phyloP scores from a whole-genome alignment of 2,113 vertebrate species.

The Tetraodon nigroviridis region DNA sequence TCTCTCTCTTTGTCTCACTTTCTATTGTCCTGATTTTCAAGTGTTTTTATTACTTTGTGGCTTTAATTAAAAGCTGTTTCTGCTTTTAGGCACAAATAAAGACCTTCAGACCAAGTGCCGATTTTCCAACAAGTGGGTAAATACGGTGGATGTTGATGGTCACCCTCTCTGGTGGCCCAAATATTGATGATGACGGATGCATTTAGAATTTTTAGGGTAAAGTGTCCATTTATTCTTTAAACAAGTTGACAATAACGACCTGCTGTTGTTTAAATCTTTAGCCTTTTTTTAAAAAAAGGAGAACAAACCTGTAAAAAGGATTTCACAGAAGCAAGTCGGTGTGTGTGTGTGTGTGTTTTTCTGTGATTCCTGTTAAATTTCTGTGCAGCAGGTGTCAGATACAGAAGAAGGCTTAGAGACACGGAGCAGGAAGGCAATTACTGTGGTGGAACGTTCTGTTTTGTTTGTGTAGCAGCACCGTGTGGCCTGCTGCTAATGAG shows the following conservation, averaged over 20 bases:
- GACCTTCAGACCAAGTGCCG: no score
- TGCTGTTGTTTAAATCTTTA: background rate
- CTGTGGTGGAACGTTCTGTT: conserved; percentile 58
- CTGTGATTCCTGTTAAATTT: conserved; percentile 49
- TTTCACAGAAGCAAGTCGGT: background rate
- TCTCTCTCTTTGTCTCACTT: conserved; percentile 3
- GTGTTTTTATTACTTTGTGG: no score
- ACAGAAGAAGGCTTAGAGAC: conserved; percentile 50
- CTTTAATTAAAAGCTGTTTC: no score
- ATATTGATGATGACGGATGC: no score
- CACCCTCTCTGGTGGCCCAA: no score
- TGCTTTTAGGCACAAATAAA: no score
- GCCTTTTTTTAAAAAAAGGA: conserved; percentile 2
- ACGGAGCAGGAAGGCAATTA: conserved; percentile 63
- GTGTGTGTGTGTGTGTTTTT: conserved; percentile 15
- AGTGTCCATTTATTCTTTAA: no score
- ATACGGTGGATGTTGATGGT: no score
- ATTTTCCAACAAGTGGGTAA: no score
- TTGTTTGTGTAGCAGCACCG: conserved; percentile 63
- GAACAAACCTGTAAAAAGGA: background rate
- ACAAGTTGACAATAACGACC: no score
- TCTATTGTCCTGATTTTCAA: conserved; percentile 1
- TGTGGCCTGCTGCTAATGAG: conserved; percentile 67
- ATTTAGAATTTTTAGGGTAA: no score
- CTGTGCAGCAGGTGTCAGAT: conserved; percentile 62